Evolutionary conservation across 2,797 vertebrate genomes (phyloP), one percentile per base, ranked within the genome.

Genomic region (Ceyx erithaca): DNA sequence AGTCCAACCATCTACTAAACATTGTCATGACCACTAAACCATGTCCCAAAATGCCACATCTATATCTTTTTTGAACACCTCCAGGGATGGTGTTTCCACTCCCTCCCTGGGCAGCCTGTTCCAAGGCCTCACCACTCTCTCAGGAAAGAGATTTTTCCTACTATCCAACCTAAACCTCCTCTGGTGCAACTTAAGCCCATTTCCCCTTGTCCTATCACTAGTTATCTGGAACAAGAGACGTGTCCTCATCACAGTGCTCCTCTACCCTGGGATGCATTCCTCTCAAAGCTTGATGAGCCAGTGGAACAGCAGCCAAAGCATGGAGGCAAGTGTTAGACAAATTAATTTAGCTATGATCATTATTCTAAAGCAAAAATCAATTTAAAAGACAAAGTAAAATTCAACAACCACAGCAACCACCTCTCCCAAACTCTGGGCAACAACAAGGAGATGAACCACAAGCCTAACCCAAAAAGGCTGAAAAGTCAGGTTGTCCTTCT

Each of bases 341-440:
- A n/a, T 45, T 89, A 14, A 28, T 75, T 71, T 43, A 85, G 57
- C 37, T 58, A 4, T 46, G 35, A 13, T 49, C 20, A 4, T 48
- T 45, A 46, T 59, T 45, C 21, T 43, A 51, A 77, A 87, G 51
- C 4, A 59, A 45, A 90, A 77, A 57, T n/a, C 4, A 48, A 7
- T 58, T 72, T 46, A 76, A 68, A 64, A 71, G 37, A 40, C 43
- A 61, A 55, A 51, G 16, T 22, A 30, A 70, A 91, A 68, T 63
- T 57, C 20, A 70, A 49, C 15, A 28, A 12, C 13, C 51, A 23
- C 18, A 20, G 22, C 2, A 51, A 48, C 8, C 0, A 0, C 48
- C 85, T 28, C 64, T 82, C 37, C 35, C 54, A 78, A 61, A 73
- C 22, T 67, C 55, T 37, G 58, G 85, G 35, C 3, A 54, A 33